These are phyloP conservation scores for Phyllopteryx taeniolatus DNA, from an alignment of 2,113 vertebrate genomes.

Conservation along the genomic window DNA sequence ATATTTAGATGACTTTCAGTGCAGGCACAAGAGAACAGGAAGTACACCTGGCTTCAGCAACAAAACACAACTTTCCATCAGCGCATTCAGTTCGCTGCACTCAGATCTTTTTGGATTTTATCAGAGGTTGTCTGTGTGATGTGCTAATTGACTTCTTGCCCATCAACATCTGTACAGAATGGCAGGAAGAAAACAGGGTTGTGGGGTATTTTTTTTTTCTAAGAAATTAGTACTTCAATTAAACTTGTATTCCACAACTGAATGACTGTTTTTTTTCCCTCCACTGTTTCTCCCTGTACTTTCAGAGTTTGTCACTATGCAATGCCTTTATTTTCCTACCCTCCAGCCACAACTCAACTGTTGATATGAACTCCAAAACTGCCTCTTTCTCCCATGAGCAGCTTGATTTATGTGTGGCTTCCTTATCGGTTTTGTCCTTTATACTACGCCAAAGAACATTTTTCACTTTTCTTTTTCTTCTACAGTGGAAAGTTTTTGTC, in stretches of 20 bases:
- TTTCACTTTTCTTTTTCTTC: neutral
- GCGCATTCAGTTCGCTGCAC: constrained; percentile 43
- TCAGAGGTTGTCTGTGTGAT: constrained; percentile 57
- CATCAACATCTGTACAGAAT: constrained; percentile 57
- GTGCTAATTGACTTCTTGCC: constrained; percentile 45
- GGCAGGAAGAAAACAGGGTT: constrained; percentile 28
- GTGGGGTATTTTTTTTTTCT: constrained; percentile 63
- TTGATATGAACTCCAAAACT: neutral
- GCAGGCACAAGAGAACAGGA: constrained; percentile 27
- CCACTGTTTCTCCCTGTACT: neutral
- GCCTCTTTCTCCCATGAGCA: neutral
- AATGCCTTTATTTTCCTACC: neutral
- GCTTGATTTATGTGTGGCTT: neutral
- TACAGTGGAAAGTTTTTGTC: neutral
- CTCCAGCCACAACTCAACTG: neutral
- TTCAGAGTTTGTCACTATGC: neutral
- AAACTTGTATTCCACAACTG: constrained; percentile 69
- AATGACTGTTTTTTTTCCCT: neutral
- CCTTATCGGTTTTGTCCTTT: neutral
- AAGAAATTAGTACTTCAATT: constrained; percentile 67
- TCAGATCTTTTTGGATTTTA: constrained; percentile 43
- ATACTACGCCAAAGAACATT: neutral
- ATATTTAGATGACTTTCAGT: constrained; percentile 78
- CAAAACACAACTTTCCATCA: constrained; percentile 49
- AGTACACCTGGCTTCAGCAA: constrained; percentile 27